phyloP scores from a whole-genome alignment of 2,888 invertebrate species.

The Caenorhabditis zanzibari region DNA sequence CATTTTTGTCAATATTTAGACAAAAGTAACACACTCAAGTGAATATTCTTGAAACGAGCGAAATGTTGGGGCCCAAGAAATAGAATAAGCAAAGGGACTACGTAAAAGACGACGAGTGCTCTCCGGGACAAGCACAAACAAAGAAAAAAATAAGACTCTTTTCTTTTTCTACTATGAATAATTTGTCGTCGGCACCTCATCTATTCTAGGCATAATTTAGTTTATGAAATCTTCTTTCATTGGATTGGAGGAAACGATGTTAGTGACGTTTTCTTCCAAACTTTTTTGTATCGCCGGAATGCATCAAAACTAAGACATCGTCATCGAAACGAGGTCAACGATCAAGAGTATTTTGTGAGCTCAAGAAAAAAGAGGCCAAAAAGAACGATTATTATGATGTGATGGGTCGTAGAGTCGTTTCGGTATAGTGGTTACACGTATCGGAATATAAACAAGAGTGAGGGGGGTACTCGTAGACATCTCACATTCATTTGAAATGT shows the following conservation, averaged over 20 bases:
- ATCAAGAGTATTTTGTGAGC: not conserved
- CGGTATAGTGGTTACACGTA: conserved; percentile 13
- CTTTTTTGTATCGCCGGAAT: not conserved
- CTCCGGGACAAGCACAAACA: conserved; percentile 40
- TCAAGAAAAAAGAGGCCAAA: conserved; percentile 16
- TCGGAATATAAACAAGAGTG: conserved; percentile 25
- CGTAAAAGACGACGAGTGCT: conserved; percentile 25
- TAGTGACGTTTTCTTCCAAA: not conserved
- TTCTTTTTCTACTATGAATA: conserved; percentile 54
- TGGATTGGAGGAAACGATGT: not conserved
- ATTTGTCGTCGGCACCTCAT: conserved; percentile 47
- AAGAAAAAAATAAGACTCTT: conserved; percentile 28
- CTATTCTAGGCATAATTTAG: conserved; percentile 26
- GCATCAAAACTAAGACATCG: not conserved
- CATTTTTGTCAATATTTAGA: too few relatives aligned
- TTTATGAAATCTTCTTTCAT: conserved; percentile 1
- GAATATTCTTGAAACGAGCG: not conserved
- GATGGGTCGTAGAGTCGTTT: conserved; percentile 28
- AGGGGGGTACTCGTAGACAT: conserved; percentile 26
- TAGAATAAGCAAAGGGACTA: not conserved
- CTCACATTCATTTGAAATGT: conserved; percentile 48
- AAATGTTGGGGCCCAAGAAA: not conserved
- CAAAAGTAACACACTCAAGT: too few relatives aligned
- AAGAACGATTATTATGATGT: conserved; percentile 18
- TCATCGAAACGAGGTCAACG: conserved; percentile 10